These are phyloP conservation scores for Scaeva pyrastri DNA, from an alignment of 2,888 invertebrate species.

Conservation along the genomic window DNA sequence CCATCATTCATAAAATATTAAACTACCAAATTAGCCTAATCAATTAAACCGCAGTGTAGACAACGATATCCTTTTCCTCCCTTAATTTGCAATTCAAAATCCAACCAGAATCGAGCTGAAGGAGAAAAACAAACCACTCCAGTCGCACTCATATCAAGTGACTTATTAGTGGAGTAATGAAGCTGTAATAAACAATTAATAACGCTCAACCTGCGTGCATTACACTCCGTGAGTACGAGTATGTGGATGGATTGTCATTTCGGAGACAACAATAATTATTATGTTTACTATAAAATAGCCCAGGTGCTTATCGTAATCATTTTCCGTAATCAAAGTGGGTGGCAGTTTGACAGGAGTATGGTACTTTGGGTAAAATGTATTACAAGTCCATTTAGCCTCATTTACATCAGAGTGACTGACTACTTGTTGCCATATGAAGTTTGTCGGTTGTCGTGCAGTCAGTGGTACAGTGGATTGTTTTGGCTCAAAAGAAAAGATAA, in stretches of 20 bases:
- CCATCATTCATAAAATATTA: no score
- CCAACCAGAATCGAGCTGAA: not conserved
- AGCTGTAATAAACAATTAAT: conserved; percentile 74
- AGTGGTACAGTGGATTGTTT: no score
- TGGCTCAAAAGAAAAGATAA: no score
- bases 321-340: conserved; percentile 51
- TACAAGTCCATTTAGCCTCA: no score
- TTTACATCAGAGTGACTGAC: no score
- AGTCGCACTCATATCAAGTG: conserved; percentile 50
- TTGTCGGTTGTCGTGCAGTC: no score
- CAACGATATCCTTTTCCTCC: conserved; percentile 14
- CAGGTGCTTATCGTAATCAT: conserved; percentile 70
- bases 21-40: not conserved
- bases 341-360: conserved; percentile 10
- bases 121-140: conserved; percentile 68
- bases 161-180: conserved; percentile 67
- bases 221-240: no score
- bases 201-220: conserved; percentile 61
- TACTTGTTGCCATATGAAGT: no score
- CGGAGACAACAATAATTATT: conserved; percentile 62
- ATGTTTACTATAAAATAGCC: conserved; percentile 61
- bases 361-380: no score
- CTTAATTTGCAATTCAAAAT: conserved; percentile 59
- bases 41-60: not conserved
- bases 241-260: conserved; percentile 36